Evolutionary conservation across 2,113 vertebrate genomes (phyloP).

Genomic region (Oceanodroma tethys): DNA sequence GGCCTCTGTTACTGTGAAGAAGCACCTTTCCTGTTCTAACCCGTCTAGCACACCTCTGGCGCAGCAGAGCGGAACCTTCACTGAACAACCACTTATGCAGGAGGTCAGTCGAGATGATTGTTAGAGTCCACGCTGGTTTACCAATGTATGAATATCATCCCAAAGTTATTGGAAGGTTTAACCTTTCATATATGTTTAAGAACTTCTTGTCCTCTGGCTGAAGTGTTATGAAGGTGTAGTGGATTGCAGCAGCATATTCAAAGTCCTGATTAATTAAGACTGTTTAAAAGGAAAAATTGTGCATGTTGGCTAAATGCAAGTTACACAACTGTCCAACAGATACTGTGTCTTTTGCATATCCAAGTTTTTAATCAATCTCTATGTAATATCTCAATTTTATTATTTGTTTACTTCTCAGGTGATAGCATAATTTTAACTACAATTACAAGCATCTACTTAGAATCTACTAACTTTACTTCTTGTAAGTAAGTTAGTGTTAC

Average conservation of each 20-base stretch:
- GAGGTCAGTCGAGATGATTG: background rate
- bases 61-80: accelerated
- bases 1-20: background rate
- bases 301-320: background rate
- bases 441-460: background rate
- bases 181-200: background rate
- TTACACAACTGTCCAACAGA: too few species aligned
- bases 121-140: background rate
- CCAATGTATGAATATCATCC: background rate
- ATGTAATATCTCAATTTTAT: background rate
- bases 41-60: background rate
- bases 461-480: background rate
- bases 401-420: background rate
- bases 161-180: background rate
- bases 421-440: background rate
- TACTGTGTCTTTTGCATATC: background rate
- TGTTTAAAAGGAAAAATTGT: background rate
- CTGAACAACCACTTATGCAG: background rate
- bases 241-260: background rate
- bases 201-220: background rate
- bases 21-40: background rate
- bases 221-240: background rate
- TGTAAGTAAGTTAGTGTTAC: too few species aligned
- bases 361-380: background rate
- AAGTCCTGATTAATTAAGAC: background rate